Conservation (phyloP, 2,113 vertebrate genomes). For the Corvus hawaiiensis region DNA sequence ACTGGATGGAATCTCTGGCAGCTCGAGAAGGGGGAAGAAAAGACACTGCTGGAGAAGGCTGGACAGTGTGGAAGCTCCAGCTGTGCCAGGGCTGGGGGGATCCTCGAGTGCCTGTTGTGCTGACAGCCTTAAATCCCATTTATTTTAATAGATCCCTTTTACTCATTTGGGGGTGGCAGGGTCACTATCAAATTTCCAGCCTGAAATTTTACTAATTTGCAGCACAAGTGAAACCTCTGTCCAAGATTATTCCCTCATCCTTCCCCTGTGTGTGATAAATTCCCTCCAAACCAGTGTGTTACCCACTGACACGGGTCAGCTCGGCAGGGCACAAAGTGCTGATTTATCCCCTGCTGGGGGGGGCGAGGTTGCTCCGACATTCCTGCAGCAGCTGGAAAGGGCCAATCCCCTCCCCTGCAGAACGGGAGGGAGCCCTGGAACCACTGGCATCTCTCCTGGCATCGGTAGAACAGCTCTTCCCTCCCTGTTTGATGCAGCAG, state of each 20-base stretch:
- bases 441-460: not conserved
- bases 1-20: not conserved
- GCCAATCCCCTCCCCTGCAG: not conserved
- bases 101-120: not conserved
- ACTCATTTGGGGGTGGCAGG: not conserved
- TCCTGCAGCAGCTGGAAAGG: not conserved
- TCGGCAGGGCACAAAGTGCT: not conserved
- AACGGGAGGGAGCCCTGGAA: accelerated
- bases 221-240: not conserved
- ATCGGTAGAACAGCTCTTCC: not conserved
- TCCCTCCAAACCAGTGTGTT: not conserved
- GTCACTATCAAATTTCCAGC: not conserved
- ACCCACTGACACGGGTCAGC: not conserved
- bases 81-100: not conserved
- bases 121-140: not conserved
- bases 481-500: not conserved
- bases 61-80: not conserved
- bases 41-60: not conserved
- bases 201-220: not conserved
- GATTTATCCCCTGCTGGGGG: not conserved
- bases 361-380: accelerated
- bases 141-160: not conserved
- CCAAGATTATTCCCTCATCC: not conserved
- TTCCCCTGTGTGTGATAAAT: not conserved
- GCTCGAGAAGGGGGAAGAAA: not conserved